Conservation (phyloP, 2,797 vertebrate genomes). For the Amniataba percoides region DNA sequence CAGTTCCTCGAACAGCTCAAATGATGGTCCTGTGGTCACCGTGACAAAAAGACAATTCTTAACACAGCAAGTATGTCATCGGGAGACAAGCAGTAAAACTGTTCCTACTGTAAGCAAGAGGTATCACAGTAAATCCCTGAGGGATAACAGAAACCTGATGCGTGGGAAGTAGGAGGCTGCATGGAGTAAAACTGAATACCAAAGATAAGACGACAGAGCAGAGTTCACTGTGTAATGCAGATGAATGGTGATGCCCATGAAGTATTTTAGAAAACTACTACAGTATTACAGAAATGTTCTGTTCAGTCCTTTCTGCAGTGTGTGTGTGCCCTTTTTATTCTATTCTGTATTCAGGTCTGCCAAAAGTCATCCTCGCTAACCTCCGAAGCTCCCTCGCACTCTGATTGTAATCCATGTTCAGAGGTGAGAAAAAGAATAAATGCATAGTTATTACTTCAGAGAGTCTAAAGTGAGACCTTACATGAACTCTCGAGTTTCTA, state of each 20-base stretch:
- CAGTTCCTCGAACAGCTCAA: not conserved
- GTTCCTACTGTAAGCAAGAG: not conserved
- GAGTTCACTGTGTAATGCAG: not conserved
- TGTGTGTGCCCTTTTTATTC: constrained; percentile 22
- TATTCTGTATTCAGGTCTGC: constrained; percentile 31
- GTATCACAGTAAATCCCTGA: constrained; percentile 5
- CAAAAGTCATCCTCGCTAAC: constrained; percentile 28
- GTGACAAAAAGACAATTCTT: not conserved
- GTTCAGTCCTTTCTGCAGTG: not conserved
- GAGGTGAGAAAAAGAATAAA: constrained; percentile 65
- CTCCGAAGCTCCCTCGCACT: constrained; percentile 32
- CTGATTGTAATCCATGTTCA: constrained; percentile 57
- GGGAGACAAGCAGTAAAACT: constrained; percentile 7
- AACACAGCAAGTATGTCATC: not conserved
- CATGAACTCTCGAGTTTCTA: constrained; percentile 41
- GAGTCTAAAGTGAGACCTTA: constrained; percentile 52
- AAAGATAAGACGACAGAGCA: not conserved
- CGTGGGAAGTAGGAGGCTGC: not conserved
- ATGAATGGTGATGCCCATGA: not conserved
- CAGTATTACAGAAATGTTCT: constrained; percentile 4
- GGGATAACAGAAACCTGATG: constrained; percentile 4
- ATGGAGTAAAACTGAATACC: constrained; percentile 7
- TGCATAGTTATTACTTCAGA: constrained; percentile 64
- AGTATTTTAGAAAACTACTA: constrained; percentile 11
- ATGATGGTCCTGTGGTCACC: not conserved